Base-by-base conservation (phyloP, 2,113 vertebrate genomes). In the Pica pica region DNA sequence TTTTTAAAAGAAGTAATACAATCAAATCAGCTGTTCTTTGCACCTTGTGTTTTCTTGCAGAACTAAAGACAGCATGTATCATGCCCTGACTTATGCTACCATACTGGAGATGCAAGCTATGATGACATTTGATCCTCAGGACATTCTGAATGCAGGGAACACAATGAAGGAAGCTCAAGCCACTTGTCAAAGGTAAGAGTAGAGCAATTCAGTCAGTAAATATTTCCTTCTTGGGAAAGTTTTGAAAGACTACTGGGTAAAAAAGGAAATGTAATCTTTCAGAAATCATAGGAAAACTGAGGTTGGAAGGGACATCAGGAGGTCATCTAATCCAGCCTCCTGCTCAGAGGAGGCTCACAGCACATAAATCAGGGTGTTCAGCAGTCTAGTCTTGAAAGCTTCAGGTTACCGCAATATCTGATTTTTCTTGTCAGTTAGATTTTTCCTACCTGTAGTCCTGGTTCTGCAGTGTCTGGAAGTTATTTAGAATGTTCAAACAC, bases 21-120 rank as follows among this genome's bases (percentile, higher is more conserved):
- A 7, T 44, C 9, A 41, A 56, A 75, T 73, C 47, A 78, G 10
- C 31, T 90, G 12, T 78, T 21, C 46, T 83, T 56, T 61, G 64
- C 78, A 21, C 79, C 44, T 52, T 67, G 69, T 95, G 28, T 83
- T 96, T 73, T 94, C 70, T 46, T 93, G 47, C 97, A 99, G 99
- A 96, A 98, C 97, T 94, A 99, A 99, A 98, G 99, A 99, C 60
- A 99, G 99, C 94, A 99, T 99, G 99, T 99, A 99, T 96, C 99
- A 99, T 37, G 98, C 99, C 4, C 98, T 99, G 93, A 99, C 99
- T 1, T 99, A 99, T 5, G 99, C 99, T 97, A 99, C 99, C 90
- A 99, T 99, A 89, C 87, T 99, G 96, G 99, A 99, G 97, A 99
- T 99, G 99, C 99, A 99, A 93, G 99, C 99, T 95, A 99, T 99